phyloP scores from a whole-genome alignment of 2,113 vertebrate genomes.

The Charina bottae region DNA sequence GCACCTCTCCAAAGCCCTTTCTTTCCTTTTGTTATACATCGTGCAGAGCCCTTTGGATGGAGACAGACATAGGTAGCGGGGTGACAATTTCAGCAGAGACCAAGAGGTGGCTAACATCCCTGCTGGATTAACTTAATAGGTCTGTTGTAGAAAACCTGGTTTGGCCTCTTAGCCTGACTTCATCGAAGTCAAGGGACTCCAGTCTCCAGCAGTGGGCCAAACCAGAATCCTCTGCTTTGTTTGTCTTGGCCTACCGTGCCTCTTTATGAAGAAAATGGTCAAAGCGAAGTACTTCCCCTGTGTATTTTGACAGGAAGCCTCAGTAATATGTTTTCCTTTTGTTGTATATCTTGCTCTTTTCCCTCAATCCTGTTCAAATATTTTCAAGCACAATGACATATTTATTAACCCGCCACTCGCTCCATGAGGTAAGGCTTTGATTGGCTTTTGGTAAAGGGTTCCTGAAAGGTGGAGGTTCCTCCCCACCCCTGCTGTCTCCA shows the following conservation, averaged over 20 bases:
- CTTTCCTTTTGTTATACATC: not conserved
- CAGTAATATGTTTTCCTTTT: constrained; percentile 81
- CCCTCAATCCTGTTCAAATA: constrained; percentile 78
- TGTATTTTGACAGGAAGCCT: constrained; percentile 85
- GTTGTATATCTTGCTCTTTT: constrained; percentile 78
- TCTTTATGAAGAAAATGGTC: constrained; percentile 82
- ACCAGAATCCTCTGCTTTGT: constrained; percentile 79
- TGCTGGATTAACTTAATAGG: constrained; percentile 51
- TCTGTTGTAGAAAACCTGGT: constrained; percentile 62
- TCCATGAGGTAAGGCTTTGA: constrained; percentile 73
- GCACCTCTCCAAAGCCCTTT: not conserved
- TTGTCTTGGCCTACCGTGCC: constrained; percentile 79
- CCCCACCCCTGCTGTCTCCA: constrained; percentile 69
- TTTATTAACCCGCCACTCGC: constrained; percentile 80
- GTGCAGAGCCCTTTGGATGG: not conserved
- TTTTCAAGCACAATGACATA: constrained; percentile 81
- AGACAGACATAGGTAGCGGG: not conserved
- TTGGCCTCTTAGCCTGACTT: constrained; percentile 67
- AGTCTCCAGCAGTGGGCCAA: constrained; percentile 74
- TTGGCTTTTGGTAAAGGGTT: constrained; percentile 74
- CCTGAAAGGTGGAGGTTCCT: constrained; percentile 55
- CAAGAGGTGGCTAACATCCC: not conserved
- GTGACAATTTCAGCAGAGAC: not conserved
- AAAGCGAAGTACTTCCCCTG: constrained; percentile 85
- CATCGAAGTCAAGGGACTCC: constrained; percentile 67